These are phyloP conservation scores for Caenorhabditis panamensis DNA, from an alignment of 2,888 invertebrate species.

Conservation along the genomic window DNA sequence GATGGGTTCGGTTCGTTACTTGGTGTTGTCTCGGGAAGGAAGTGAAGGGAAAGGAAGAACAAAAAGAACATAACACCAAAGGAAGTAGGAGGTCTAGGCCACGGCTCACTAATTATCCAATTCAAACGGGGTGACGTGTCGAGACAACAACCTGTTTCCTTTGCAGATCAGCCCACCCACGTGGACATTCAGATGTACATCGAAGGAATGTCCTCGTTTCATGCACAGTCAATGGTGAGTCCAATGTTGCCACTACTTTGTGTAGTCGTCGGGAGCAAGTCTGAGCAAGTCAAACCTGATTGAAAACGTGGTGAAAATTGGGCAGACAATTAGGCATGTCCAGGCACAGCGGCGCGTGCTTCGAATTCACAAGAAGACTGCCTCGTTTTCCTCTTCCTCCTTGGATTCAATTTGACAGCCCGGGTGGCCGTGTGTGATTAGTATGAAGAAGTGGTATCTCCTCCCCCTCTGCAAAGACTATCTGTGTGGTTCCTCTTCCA, in stretches of 20 bases:
- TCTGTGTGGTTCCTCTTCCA: conserved; percentile 17
- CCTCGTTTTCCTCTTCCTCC: not conserved
- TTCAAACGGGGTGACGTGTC: no score
- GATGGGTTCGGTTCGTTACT: conserved; percentile 44
- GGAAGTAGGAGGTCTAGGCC: conserved; percentile 7
- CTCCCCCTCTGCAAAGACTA: not conserved
- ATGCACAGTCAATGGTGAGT: conserved; percentile 80
- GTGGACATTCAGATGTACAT: conserved; percentile 81
- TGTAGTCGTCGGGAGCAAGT: no score
- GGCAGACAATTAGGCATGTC: conserved; percentile 46
- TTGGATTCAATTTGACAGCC: conserved; percentile 29
- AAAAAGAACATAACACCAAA: conserved; percentile 47
- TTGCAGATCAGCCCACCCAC: conserved; percentile 74
- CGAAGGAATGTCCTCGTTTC: conserved; percentile 81
- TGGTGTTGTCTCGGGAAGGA: conserved; percentile 14
- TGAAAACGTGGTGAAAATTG: conserved; percentile 51
- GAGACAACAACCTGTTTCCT: no score
- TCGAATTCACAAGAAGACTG: conserved; percentile 43
- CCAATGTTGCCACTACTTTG: conserved; percentile 2
- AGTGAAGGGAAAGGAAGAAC: conserved; percentile 44
- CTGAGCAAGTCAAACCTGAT: conserved; percentile 41
- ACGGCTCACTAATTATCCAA: not conserved
- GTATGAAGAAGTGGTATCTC: conserved; percentile 37
- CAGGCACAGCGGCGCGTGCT: conserved; percentile 27
- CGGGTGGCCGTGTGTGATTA: conserved; percentile 37